Evolutionary conservation across 2,797 vertebrate species (phyloP).

Genomic region (Pachyuromys duprasi): DNA sequence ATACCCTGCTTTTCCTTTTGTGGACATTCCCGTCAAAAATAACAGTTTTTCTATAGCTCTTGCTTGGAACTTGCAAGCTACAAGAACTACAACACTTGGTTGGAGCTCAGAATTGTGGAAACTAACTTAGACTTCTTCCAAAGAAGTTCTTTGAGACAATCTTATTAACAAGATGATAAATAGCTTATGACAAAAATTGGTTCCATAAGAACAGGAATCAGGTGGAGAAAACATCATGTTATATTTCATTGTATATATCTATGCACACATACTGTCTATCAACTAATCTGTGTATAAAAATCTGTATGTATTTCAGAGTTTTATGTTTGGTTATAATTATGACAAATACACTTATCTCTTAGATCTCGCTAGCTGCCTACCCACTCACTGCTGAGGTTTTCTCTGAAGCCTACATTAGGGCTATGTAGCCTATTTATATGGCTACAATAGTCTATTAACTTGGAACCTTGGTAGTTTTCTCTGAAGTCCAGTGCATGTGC

Average conservation of each 20-base stretch:
- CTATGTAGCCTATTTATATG: constrained; percentile 52
- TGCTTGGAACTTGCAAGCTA: not conserved
- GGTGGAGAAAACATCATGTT: not conserved
- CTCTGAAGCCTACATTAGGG: not conserved
- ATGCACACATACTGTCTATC: not conserved
- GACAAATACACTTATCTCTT: not conserved
- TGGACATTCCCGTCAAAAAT: constrained; percentile 40
- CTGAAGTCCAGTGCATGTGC: constrained; percentile 19
- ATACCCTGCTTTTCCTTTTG: constrained; percentile 49
- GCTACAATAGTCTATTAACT: not conserved
- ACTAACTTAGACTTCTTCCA: not conserved
- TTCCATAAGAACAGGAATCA: not conserved
- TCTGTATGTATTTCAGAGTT: not conserved
- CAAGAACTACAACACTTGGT: not conserved
- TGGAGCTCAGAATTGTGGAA: not conserved
- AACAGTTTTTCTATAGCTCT: constrained; percentile 1
- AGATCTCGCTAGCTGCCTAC: not conserved
- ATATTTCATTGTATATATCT: not conserved
- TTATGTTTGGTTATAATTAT: not conserved
- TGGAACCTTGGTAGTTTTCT: constrained; percentile 32
- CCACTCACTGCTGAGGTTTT: not conserved
- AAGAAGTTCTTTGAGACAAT: constrained; percentile 6
- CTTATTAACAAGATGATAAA: not conserved
- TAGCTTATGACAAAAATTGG: not conserved
- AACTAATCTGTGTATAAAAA: not conserved